Evolutionary conservation across 2,797 vertebrate genomes (phyloP).

Genomic region (Siniperca undulata): DNA sequence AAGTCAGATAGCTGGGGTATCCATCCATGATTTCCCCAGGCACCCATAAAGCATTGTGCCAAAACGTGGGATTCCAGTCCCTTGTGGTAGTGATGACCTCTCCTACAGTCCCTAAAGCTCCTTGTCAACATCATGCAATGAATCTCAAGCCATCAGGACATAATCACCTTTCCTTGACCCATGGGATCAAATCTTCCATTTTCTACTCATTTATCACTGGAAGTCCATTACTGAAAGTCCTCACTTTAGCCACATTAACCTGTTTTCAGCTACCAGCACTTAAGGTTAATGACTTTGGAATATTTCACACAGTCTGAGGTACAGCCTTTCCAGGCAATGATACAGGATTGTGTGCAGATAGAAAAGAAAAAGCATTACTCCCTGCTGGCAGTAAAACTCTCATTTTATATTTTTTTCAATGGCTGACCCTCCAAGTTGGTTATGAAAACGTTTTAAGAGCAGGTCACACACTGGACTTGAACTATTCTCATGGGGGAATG

Average conservation of each 20-base stretch:
- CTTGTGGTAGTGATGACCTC: slow-evolving; percentile 10
- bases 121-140: slow-evolving; percentile 14
- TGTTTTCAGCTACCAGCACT: slow-evolving; percentile 33
- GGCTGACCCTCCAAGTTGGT: slow-evolving; percentile 33
- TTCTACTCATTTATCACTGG: slow-evolving; percentile 39
- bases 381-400: slow-evolving; percentile 27
- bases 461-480: slow-evolving; percentile 32
- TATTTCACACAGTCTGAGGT: slow-evolving; percentile 7
- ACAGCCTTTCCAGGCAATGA: slow-evolving; percentile 3
- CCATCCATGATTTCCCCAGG: slow-evolving; percentile 50
- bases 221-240: slow-evolving; percentile 29
- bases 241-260: slow-evolving; percentile 44
- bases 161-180: slow-evolving; percentile 44
- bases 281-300: slow-evolving; percentile 37
- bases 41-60: slow-evolving; percentile 2
- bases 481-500: slow-evolving; percentile 8
- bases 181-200: slow-evolving; percentile 23
- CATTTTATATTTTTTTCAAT: slow-evolving; percentile 5
- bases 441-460: slow-evolving; percentile 56
- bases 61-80: slow-evolving; percentile 24
- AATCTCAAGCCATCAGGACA: slow-evolving; percentile 37
- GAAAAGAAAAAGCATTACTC: slow-evolving; percentile 14
- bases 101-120: slow-evolving; percentile 20
- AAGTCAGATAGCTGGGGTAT: slow-evolving; percentile 27
- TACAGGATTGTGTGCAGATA: slow-evolving; percentile 12